Base-by-base conservation (phyloP, 2,797 vertebrate species). In the Salmo trutta region DNA sequence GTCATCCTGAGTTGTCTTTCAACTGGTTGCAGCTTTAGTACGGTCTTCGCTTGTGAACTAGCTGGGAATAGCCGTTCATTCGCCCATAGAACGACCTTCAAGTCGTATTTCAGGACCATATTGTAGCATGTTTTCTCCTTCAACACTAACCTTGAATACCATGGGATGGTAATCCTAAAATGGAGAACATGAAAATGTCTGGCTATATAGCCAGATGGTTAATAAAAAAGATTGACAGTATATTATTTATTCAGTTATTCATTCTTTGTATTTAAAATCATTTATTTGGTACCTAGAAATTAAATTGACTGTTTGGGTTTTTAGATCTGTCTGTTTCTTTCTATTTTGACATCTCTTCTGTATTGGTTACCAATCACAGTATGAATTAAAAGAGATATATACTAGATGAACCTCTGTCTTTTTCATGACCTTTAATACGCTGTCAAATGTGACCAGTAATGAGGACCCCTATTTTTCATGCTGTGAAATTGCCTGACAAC, bases 381-480 rank as follows among this genome's bases (percentile, higher is more conserved):
- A 76, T 88, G 80, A 51, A 91, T 91, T 91, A 91, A 91, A n/a
- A n/a, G n/a, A 93, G 73, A 87, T 21, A 75, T 56, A 81, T 79
- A 83, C 78, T 85, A 81, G 47, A 82, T 85, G 69, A 75, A 83
- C 31, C 19, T 2, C 29, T 54, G 69, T 80, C 5, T 33, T 33
- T 33, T 33, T 33, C 5, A 33, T 33, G 4, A 33, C 31, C 31
- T 33, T 15, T 53, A 53, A 3, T 53, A 36, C 6, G 5, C 6
- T 17, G 24, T 19, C 15, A 33, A 41, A 15, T 16, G 24, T 62
- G 31, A 73, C 15, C 31, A 5, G 17, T 7, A 31, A 0, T 17
- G n/a, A 5, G 21, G 21, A 14, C 8, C 24, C 4, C 15, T 29
- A 12, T 68, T 29, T 33, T 31, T 31, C n/a, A 71, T 52, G 4